Base-by-base conservation (phyloP, 1,140 invertebrate genomes). In the Fopius arisanus region DNA sequence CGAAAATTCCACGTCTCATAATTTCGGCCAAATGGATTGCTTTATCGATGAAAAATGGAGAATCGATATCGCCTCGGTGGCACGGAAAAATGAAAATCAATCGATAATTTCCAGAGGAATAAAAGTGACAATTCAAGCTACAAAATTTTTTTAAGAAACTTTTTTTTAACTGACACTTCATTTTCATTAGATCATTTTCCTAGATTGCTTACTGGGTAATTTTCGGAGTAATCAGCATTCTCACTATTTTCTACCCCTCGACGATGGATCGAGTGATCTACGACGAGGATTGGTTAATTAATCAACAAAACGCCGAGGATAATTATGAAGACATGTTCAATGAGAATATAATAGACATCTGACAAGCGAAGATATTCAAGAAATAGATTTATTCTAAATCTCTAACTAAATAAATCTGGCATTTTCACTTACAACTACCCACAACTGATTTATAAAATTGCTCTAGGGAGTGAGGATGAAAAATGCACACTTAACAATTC, bases 311-410 rank as follows among this genome's bases (percentile, higher is more conserved):
- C 19, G n/a, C 62, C 16, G 26, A 31, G 9, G 62, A 29, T 7
- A 65, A 65, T 31, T 31, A 31, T n/a, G 54, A 28, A 0, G 29
- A 65, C n/a, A 31, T 65, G 26, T 65, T 65, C 29, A 65, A 65
- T 9, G 62, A 65, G 10, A 65, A 65, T n/a, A 31, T n/a, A 33
- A 65, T 33, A 14, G 16, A 65, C 28, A 16, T 65, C 7, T 16
- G 16, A 23, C 21, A 59, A 9, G 19, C 4, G 12, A 31, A 31
- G 1, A 29, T 16, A 16, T 31, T 33, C 6, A 65, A 65, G 29
- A 29, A 65, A 65, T 33, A 65, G 29, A 65, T 33, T 65, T 65
- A 29, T 65, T 33, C n/a, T 31, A 31, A 65, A 31, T 65, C 10
- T 26, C 12, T 14, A 62, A 62, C 7, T 28, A 3, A 62, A 29